Base-by-base conservation (phyloP, 2,888 invertebrate species). In the Drosophila stalkeri region DNA sequence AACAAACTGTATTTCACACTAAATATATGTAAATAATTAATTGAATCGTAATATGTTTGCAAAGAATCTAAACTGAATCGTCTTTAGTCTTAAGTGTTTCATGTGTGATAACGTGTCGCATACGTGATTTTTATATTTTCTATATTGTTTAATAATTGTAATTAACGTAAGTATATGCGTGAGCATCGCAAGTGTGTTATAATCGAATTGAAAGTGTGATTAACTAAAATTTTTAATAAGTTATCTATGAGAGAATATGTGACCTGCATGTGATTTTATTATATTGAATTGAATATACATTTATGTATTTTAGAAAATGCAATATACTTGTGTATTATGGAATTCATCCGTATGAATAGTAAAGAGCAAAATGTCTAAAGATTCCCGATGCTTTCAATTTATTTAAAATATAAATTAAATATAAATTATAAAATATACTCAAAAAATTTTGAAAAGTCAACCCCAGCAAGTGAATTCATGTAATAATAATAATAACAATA, bases 1-100 rank as follows among this genome's bases (percentile, higher is more conserved):
- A 54, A 54, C 52, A 9, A 37, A 37, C 11, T 9, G 16, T 54
- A 37, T 54, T 54, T 52, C 7, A 52, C 31, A 33, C n/a, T 49
- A 5, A 1, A 11, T n/a, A 49, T 8, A 14, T 18, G n/a, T n/a
- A 14, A 2, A 11, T 51, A 0, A 11, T 5, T 11, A 31, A 31
- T 31, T n/a, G 31, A 31, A n/a, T n/a, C 2, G 8, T 18, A 7
- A 33, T 14, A 20, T 12, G 0, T 31, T 11, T n/a, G 49, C n/a
- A 18, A 20, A 6, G 5, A 20, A 12, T 6, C 20, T 23, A 23
- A 46, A 47, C 12, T 49, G n/a, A 33, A 31, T n/a, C 27, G 37
- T 37, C 3, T 37, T 37, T 14, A 2, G 6, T 11, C n/a, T 12
- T 12, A 2, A 18, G 3, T 4, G 20, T 35, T 12, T 33, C 2